phyloP scores from a whole-genome alignment of 2,797 vertebrate species.

The Melanotaenia pygmaea region DNA sequence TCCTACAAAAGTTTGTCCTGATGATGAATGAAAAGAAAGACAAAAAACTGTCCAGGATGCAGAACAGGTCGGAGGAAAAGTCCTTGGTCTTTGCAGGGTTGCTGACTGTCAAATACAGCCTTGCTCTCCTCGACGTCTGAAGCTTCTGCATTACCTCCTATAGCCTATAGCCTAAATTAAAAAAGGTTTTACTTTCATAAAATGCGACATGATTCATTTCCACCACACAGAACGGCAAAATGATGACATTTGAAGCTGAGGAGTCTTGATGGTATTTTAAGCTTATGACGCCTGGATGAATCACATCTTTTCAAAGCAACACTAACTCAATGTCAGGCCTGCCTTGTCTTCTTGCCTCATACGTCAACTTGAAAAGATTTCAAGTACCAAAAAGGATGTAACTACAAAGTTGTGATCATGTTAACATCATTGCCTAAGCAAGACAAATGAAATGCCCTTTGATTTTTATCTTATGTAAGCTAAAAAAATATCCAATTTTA shows the following conservation, averaged over 20 bases:
- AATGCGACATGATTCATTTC: constrained; percentile 38
- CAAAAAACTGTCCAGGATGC: neutral
- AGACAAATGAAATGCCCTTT: constrained; percentile 13
- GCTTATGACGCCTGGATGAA: constrained; percentile 39
- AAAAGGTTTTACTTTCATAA: constrained; percentile 19
- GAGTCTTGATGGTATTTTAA: constrained; percentile 25
- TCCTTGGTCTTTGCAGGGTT: neutral
- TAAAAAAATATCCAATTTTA: neutral
- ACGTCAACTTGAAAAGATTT: constrained; percentile 10
- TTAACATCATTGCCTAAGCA: neutral
- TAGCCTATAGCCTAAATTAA: neutral
- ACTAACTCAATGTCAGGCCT: constrained; percentile 30
- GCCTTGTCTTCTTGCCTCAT: constrained; percentile 12
- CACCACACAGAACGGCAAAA: constrained; percentile 29
- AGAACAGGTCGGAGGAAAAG: neutral
- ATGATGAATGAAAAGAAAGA: neutral
- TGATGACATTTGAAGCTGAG: constrained; percentile 21
- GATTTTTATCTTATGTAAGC: constrained; percentile 1
- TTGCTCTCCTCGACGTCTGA: neutral
- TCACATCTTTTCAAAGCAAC: constrained; percentile 38
- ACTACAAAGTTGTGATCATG: constrained; percentile 4
- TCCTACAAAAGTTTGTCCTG: neutral
- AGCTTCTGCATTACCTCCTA: neutral
- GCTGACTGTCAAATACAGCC: neutral
- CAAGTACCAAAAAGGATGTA: neutral